Base-by-base conservation (phyloP, 2,113 vertebrate genomes). In the Neogobius melanostomus region DNA sequence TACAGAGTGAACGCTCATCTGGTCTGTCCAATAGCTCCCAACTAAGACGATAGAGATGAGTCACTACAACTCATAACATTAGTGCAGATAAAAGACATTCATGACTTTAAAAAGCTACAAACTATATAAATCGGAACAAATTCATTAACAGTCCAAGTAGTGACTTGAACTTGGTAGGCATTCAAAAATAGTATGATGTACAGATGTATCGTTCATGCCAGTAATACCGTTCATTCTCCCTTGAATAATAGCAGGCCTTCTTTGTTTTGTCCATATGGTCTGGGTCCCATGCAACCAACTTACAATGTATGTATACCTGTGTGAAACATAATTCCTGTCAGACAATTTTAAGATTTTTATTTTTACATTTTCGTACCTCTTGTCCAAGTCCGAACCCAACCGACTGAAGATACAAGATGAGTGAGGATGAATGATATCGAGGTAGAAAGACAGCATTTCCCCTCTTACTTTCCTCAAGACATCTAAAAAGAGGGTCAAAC, bases 231-330 rank as follows among this genome's bases (percentile, higher is more conserved):
- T 46, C 66, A 5, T 4, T 69, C 14, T 86, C 70, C 62, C 84
- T 86, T 5, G 76, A 59, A 67, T 91, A 95, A 3, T 94, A 88
- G 61, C 93, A 95, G 4, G 92, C 82, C 54, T 95, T 95, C 80
- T 84, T 93, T 1, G 6, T 72, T 57, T 86, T 63, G 0, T 81
- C 75, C 6, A 87, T 16, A n/a, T 7, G 7, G 0, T 82, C 66
- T 15, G 92, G 91, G 63, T 95, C 92, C 93, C 93, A 94, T 0
- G 86, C 87, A 0, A 87, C 54, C 69, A 92, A 67, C 6, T 89
- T 92, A 67, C 90, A 93, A 52, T 94, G 93, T 50, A 94, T 88
- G 71, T 90, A 94, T 2, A 94, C 80, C 95, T 95, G 60, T 16
- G 67, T 14, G 69, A 28, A 10, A 59, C 14, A 44, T 8, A 6